Evolutionary conservation across 2,797 vertebrate species (phyloP), one percentile per base, ranked within the genome.

Genomic region (Orientallactaga sibirica): DNA sequence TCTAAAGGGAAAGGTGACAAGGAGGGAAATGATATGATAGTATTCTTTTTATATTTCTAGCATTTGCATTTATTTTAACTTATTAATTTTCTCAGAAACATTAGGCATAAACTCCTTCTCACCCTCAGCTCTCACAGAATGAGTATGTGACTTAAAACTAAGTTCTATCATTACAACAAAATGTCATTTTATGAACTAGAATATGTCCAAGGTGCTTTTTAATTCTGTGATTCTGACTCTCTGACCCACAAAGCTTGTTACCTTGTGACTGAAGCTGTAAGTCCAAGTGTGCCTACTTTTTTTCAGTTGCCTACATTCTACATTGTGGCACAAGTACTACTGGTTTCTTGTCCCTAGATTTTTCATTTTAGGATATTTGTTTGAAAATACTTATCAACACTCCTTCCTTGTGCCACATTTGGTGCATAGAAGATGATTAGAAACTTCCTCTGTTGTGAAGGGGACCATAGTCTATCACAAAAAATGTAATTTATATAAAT

Each of bases 51-150:
- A 80, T 0, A 33, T 52, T 94, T 93, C 27, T 81, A 48, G 41
- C 92, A 77, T 81, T 92, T 88, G 80, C 89, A 78, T 22, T 75
- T 77, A 77, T 61, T 88, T 94, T 71, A 88, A 77, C 75, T 94
- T 83, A 52, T 66, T 82, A 88, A 90, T 91, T 93, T 58, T 10
- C 48, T 81, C 78, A 92, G 67, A 92, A 90, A 93, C 24, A 3
- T 68, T 87, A 94, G 90, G 73, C n/a, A 77, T 85, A 73, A 88
- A 90, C 29, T 64, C 8, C 71, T 91, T 96, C n/a, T 81, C 52
- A 81, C 58, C 18, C 37, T 43, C n/a, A 78, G 48, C 5, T 78
- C 58, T 27, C 29, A 90, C 33, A 87, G 48, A 96, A 95, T 83
- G 27, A 92, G 70, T 74, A 90, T 70, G 15, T 95, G 91, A 82